Evolutionary conservation across 2,797 vertebrate genomes (phyloP).

Genomic region (Gymnothorax reevesii): DNA sequence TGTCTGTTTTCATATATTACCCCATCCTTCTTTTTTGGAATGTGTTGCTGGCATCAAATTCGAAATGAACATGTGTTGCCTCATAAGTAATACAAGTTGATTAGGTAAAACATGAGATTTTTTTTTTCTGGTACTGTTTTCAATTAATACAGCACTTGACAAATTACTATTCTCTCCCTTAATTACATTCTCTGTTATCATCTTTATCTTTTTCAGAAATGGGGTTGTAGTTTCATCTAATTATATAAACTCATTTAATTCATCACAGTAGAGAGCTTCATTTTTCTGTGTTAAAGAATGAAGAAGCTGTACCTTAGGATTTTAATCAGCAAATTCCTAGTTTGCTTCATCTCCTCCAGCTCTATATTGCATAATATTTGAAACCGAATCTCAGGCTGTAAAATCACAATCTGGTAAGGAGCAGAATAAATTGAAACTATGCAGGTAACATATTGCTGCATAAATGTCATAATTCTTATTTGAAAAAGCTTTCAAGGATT

Average conservation of each 20-base stretch:
- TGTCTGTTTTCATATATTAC: no score
- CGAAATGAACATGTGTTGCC: no score
- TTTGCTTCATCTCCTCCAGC: not conserved
- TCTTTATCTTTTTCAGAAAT: no score
- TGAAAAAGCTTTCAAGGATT: not conserved
- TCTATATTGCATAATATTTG: not conserved
- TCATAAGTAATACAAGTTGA: no score
- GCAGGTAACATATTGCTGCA: not conserved
- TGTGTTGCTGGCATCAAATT: no score
- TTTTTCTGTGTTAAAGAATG: not conserved
- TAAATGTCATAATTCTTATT: not conserved
- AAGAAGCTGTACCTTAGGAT: not conserved
- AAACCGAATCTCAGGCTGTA: not conserved
- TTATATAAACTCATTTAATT: not conserved
- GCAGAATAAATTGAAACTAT: not conserved
- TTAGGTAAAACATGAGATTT: no score
- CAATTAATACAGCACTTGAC: no score
- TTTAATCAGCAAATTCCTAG: not conserved
- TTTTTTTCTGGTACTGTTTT: no score
- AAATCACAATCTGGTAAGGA: not conserved
- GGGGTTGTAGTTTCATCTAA: not conserved
- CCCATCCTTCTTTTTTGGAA: no score
- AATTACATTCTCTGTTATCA: no score
- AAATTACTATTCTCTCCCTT: no score
- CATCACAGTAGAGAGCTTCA: not conserved